Conservation (phyloP, 2,113 vertebrate species). For the Mormoops blainvillei region DNA sequence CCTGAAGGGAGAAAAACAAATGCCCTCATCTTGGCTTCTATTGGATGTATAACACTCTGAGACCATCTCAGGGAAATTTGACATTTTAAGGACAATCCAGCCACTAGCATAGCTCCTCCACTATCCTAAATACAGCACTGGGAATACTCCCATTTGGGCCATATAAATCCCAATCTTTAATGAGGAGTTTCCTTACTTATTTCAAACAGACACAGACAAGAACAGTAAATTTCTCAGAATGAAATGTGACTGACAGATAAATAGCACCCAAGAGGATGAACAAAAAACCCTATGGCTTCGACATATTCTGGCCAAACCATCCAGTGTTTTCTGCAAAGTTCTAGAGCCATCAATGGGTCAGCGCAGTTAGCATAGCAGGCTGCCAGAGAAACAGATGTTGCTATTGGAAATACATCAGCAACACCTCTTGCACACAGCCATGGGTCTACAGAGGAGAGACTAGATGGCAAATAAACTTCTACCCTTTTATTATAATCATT, state of each 20-base stretch:
- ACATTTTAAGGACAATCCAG: conserved; percentile 28
- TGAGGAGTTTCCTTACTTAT: conserved; percentile 59
- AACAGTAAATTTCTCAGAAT: conserved; percentile 60
- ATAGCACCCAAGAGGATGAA: conserved; percentile 46
- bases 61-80: conserved; percentile 3
- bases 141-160: not conserved
- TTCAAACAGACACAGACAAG: conserved; percentile 48
- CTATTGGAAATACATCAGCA: conserved; percentile 65
- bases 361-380: conserved; percentile 54
- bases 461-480: conserved; percentile 40
- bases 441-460: conserved; percentile 25
- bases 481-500: conserved; percentile 43
- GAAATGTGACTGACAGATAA: conserved; percentile 66
- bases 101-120: not conserved
- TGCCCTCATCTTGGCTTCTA: not conserved
- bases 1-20: not conserved
- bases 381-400: conserved; percentile 69
- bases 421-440: not conserved
- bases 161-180: conserved; percentile 61
- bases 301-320: conserved; percentile 26
- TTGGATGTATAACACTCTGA: not conserved
- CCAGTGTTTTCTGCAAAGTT: conserved; percentile 43
- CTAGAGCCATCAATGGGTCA: conserved; percentile 60
- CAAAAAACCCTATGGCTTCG: not conserved
- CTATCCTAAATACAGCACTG: conserved; percentile 14